phyloP scores from a whole-genome alignment of 2,113 vertebrate genomes.

The Trematocara zebra region DNA sequence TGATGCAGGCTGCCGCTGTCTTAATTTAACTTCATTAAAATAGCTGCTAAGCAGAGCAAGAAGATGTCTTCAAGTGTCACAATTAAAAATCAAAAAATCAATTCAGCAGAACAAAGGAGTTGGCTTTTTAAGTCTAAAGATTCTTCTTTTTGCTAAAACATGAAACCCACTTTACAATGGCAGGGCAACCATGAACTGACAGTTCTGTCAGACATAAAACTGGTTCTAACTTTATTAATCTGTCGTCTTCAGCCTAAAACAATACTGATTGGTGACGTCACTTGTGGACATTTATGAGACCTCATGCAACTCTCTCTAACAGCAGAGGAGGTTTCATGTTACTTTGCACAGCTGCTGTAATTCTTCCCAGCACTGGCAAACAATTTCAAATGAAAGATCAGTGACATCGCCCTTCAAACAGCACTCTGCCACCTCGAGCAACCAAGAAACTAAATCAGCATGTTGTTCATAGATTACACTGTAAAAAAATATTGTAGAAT shows the following conservation, averaged over 20 bases:
- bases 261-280: not conserved
- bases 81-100: not conserved
- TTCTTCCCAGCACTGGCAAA: not conserved
- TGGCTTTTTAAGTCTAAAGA: not conserved
- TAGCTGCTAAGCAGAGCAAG: not conserved
- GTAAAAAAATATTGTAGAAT: too few species aligned
- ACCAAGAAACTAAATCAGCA: not conserved
- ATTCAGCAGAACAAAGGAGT: not conserved
- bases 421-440: not conserved
- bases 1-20: not conserved
- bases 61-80: not conserved
- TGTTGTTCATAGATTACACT: not conserved
- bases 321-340: not conserved
- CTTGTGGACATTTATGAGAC: not conserved
- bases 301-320: fast-evolving
- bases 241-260: not conserved
- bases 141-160: not conserved
- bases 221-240: not conserved
- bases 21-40: not conserved
- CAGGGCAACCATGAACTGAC: not conserved
- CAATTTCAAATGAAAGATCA: not conserved
- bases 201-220: not conserved
- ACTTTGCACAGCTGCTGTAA: fast-evolving
- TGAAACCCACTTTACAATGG: not conserved
- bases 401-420: not conserved